Percentiles rank a stretch among this genome's conserved stretches.
These are phyloP conservation scores for Eumacrocentrus americanus DNA, from an alignment of 2,888 invertebrate species.

Conservation along the genomic window DNA sequence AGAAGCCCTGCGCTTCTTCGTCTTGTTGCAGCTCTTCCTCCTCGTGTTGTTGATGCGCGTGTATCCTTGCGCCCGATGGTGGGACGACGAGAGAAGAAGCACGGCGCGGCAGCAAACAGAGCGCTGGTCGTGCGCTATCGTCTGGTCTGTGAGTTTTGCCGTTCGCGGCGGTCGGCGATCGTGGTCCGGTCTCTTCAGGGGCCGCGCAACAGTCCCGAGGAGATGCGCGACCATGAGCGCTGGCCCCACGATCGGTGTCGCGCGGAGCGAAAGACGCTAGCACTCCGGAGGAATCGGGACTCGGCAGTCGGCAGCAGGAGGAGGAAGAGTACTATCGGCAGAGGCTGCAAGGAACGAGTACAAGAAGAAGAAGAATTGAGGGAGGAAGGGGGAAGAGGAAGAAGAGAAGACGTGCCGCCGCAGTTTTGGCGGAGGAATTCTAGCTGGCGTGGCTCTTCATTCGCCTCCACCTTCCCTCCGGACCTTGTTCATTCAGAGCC, in stretches of 20 bases:
- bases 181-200: slow-evolving; percentile 10
- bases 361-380: slow-evolving; percentile 1
- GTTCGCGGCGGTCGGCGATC: slow-evolving; percentile 7
- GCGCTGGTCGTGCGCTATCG: slow-evolving; percentile 23
- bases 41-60: slow-evolving; percentile 16
- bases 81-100: slow-evolving; percentile 10
- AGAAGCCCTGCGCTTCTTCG: slow-evolving; percentile 11
- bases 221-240: slow-evolving; percentile 30
- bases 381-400: not conserved
- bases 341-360: slow-evolving; percentile 8
- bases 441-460: slow-evolving; percentile 52
- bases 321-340: slow-evolving; percentile 8
- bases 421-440: slow-evolving; percentile 57
- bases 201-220: slow-evolving; percentile 38
- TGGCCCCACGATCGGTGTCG: slow-evolving; percentile 30
- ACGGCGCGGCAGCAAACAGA: slow-evolving; percentile 4
- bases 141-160: slow-evolving; percentile 15
- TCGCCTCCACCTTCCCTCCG: slow-evolving; percentile 42
- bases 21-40: slow-evolving; percentile 5
- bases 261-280: slow-evolving; percentile 28
- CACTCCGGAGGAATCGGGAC: slow-evolving; percentile 3
- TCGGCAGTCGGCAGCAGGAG: slow-evolving; percentile 14
- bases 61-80: slow-evolving; percentile 23
- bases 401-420: slow-evolving; percentile 19
- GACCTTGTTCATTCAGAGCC: slow-evolving; percentile 53